Conservation (phyloP, 2,888 invertebrate genomes). For the Drosophila eohydei region DNA sequence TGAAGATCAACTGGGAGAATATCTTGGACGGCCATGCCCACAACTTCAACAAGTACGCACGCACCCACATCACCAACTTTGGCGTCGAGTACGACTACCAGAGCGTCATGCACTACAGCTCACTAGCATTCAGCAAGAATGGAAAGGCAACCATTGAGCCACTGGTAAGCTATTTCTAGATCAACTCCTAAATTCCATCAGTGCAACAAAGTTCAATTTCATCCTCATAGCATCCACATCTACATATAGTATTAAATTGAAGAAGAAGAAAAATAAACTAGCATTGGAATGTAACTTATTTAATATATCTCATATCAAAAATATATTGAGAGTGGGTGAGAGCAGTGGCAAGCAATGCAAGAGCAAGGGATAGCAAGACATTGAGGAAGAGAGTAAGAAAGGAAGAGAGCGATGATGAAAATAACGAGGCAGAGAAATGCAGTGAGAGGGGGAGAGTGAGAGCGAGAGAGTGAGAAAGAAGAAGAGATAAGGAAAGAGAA, state of each 20-base stretch:
- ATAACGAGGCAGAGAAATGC: not conserved
- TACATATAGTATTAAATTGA: not conserved
- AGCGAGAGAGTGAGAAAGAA: not conserved
- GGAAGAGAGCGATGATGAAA: not conserved
- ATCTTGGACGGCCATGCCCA: constrained; percentile 86
- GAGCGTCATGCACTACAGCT: constrained; percentile 91
- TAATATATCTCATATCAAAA: not conserved
- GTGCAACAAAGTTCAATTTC: not conserved
- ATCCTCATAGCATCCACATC: not conserved
- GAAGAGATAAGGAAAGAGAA: not conserved
- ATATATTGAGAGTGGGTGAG: not conserved
- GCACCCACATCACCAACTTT: constrained; percentile 88
- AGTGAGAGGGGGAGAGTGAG: too few species aligned
- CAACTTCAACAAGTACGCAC: constrained; percentile 89
- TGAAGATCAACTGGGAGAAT: constrained; percentile 91
- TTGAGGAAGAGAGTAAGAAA: not conserved
- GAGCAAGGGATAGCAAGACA: not conserved
- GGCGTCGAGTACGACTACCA: constrained; percentile 89
- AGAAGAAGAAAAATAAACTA: constrained; percentile 4
- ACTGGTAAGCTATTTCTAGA: constrained; percentile 77
- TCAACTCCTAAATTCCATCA: constrained; percentile 12
- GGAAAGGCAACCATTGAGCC: constrained; percentile 89
- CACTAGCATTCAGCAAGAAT: constrained; percentile 89
- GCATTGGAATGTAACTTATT: not conserved
- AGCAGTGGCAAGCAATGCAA: not conserved